Percentiles rank a stretch among this genome's conserved stretches.
phyloP scores from a whole-genome alignment of 2,113 vertebrate genomes.

The Piaya cayana region DNA sequence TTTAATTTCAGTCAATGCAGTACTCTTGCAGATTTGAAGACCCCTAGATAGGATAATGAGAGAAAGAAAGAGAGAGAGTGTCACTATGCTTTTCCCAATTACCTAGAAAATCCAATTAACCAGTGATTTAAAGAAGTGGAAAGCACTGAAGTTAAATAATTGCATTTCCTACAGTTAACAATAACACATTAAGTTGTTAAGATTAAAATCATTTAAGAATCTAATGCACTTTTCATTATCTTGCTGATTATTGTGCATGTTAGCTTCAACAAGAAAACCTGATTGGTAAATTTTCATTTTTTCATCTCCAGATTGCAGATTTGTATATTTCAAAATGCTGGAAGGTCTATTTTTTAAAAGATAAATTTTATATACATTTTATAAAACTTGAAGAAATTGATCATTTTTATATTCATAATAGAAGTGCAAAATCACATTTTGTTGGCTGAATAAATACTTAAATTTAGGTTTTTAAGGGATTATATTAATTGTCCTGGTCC shows the following conservation, averaged over 20 bases:
- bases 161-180: conserved; percentile 26
- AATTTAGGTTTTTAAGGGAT: background rate
- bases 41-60: background rate
- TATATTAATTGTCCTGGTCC: background rate
- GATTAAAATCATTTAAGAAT: background rate
- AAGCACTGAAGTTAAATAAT: conserved; percentile 8
- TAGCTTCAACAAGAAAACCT: background rate
- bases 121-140: background rate
- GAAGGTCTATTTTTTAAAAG: background rate
- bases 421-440: background rate
- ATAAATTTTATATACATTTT: background rate
- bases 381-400: background rate
- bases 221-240: background rate
- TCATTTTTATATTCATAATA: background rate
- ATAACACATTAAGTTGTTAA: background rate
- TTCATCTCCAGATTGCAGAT: background rate
- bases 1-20: background rate
- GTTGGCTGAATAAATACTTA: background rate
- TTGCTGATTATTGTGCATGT: background rate
- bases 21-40: background rate
- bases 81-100: conserved; percentile 4
- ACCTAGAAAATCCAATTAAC: conserved; percentile 37
- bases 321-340: background rate
- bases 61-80: background rate
- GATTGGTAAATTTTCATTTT: background rate